Evolutionary conservation across 2,888 invertebrate species (phyloP), one percentile per base, ranked within the genome.

Genomic region (Drosophila niveifrons): DNA sequence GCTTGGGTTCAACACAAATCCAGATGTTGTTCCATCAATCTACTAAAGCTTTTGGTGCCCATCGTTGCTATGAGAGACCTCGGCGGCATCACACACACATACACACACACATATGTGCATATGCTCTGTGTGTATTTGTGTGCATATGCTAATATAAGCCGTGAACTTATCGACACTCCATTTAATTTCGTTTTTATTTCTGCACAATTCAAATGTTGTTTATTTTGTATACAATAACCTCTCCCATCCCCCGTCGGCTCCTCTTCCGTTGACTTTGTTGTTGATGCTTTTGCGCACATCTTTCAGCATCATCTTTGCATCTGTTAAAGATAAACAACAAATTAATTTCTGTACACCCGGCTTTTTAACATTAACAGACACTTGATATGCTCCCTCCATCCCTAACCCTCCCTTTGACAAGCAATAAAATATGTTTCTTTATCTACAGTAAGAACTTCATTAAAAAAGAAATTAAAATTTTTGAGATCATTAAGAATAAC

Each of bases 91-190:
- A 13, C 28, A 48, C 46, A 34, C 11, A 47, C 15, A 15, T 15
- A 17, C 34, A 43, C 34, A 15, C 4, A 52, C 28, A 17, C 31
- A 31, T 34, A 28, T 43, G 13, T 50, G 8, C 17, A n/a, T 13
- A 43, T 39, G n/a, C 23, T 23, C 23, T 23, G 23, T 6, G 23
- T 23, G 23, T 23, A 6, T 23, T 6, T 6, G 34, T 28, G 10
- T 59, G 44, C 47, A 31, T 34, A 41, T 31, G 28, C 31, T 36
- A 59, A 44, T 53, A 62, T 43, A 70, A 72, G 55, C 66, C 67
- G 58, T 72, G 79, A 78, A 82, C 85, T 82, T 77, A 75, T 84
- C 83, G 82, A 80, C 83, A 84, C 86, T 82, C 72, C 75, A 75
- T 82, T 76, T 84, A 72, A 81, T 79, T 65, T 62, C 48, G 53